Percentiles rank a stretch among this genome's conserved stretches.
phyloP scores from a whole-genome alignment of 2,113 vertebrate species.

The Calidris pygmaea region DNA sequence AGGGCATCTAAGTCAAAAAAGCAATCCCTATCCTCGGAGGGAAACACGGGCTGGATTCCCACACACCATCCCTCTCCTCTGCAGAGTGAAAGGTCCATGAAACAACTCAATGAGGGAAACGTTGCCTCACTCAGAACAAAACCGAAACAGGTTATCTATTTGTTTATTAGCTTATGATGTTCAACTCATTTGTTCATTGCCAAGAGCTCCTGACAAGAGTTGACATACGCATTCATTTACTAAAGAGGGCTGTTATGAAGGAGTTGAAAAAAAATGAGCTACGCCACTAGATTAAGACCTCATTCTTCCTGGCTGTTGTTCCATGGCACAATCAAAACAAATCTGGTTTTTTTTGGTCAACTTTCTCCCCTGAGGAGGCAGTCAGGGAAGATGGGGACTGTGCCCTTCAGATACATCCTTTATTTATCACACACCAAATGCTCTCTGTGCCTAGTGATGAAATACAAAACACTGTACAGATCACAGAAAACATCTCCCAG shows the following conservation, averaged over 20 bases:
- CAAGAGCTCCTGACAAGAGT: conserved; percentile 22
- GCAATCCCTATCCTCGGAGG: not conserved
- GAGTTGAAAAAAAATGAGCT: not conserved
- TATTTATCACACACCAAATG: not conserved
- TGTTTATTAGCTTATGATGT: conserved; percentile 36
- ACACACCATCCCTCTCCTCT: not conserved
- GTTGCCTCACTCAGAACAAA: not conserved
- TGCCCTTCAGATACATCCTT: not conserved
- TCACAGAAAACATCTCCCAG: not conserved
- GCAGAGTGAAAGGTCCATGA: not conserved
- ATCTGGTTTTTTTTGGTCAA: not conserved
- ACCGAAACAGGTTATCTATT: conserved; percentile 1
- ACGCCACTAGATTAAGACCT: not conserved
- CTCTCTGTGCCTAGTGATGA: not conserved
- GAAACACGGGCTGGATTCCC: not conserved
- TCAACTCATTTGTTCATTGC: conserved; percentile 17
- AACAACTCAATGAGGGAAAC: not conserved
- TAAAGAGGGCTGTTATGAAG: not conserved
- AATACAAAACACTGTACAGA: not conserved
- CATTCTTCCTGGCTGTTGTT: not conserved
- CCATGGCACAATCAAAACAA: not conserved
- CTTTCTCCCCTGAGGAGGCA: not conserved
- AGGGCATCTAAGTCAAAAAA: not conserved
- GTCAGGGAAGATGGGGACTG: not conserved
- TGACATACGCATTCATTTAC: conserved; percentile 25